Evolutionary conservation across 2,888 invertebrate species (phyloP), one percentile per base, ranked within the genome.

Genomic region (Torymus texanus): DNA sequence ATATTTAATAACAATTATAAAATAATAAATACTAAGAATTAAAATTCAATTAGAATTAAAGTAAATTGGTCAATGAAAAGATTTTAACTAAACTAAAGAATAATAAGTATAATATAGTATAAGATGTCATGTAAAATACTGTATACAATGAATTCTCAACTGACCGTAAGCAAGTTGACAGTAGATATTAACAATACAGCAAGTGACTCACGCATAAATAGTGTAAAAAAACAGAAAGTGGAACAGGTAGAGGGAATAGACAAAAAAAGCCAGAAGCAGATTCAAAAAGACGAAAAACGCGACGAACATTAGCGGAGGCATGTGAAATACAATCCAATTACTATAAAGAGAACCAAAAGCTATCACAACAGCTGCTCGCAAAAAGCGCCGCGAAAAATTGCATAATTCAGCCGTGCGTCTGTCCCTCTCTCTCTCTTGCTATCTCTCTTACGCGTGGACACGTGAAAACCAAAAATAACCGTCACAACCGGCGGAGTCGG

Each of bases 381-480:
- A 24, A n/a, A 11, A 5, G 24, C 62, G 24, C 21, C 8, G n/a
- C 50, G 24, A 67, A 65, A 74, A 79, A 79, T 79, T 79, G 74
- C 74, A 74, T 74, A 79, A 79, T 79, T 74, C 51, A 18, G 14
- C 41, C 21, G 51, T 18, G 2, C 16, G 41, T 13, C 13, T 11
- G 5, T 61, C 13, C 18, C 10, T 13, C 29, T 29, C 18, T 59
- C 11, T 29, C 74, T 50, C 21, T 51, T 61, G 50, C 11, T 50
- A 51, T 56, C 29, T 2, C 56, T 18, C 56, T 50, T 24, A 11
- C 14, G 58, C 14, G 14, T 24, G 11, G 41, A 41, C 41, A 67
- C 10, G 29, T 58, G 67, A 73, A 62, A 78, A 78, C 53, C 75
- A 75, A 79, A 79, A 75, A 75, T 79, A 79, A 79, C 79, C 70